Evolutionary conservation across 2,888 invertebrate genomes (phyloP), one percentile per base, ranked within the genome.

Genomic region (Drosophila multiciliata): DNA sequence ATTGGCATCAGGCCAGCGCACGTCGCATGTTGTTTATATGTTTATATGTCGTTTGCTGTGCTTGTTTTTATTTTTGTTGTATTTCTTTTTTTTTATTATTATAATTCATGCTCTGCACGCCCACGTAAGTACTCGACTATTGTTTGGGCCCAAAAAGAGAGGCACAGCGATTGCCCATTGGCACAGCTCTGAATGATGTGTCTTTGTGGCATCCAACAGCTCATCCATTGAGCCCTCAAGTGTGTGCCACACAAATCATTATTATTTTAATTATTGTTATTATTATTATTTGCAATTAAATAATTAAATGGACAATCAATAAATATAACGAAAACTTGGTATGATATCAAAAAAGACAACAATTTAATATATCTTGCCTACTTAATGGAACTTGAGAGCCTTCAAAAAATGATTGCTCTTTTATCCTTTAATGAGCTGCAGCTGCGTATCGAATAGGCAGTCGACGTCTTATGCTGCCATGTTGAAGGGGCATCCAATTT

Each of bases 1-100:
- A 85, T 82, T 74, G 85, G 87, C 85, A 76, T 83, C 79, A 83
- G 60, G 66, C 64, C 72, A 70, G 66, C 79, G 73, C 82, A 76
- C 74, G 87, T 89, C 80, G 88, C 88, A 78, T 82, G 86, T 75
- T 82, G 77, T 70, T 73, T 71, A 60, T 73, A 62, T 83, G 75
- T 83, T 54, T 73, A 61, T 36, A 65, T 83, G 73, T 82, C 72
- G 76, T 61, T 55, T 49, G 59, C 36, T 75, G 60, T 9, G 67
- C 23, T 33, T 62, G 49, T 54, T 66, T 58, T 26, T 36, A 36
- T 38, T 55, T 23, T 55, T 55, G 54, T 75, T 75, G 62, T 55
- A 65, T 57, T 72, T 6, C 5, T 29, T 6, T 6, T 29, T 29
- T 29, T 29, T 29, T 29, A n/a, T 29, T 29, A 29, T 29, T 29